These are phyloP conservation scores for Drosophila nigrodunni DNA, from an alignment of 1,140 invertebrate species.

Conservation along the genomic window DNA sequence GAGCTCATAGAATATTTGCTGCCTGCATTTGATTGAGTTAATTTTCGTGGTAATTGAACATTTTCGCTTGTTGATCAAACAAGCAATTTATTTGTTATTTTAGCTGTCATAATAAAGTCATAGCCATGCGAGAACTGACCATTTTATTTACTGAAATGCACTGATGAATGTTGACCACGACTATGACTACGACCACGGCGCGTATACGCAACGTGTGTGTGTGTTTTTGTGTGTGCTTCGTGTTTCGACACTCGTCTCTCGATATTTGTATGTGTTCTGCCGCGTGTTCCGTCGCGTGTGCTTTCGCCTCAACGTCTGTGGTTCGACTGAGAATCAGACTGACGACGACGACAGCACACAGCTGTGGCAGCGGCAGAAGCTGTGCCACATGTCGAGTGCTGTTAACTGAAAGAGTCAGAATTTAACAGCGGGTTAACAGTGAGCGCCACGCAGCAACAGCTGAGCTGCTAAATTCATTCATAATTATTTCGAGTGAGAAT, in stretches of 20 bases:
- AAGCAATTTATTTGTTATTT: slow-evolving; percentile 19
- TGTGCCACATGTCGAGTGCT: slow-evolving; percentile 32
- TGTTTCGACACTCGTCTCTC: background rate
- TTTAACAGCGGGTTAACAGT: slow-evolving; percentile 40
- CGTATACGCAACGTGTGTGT: slow-evolving; percentile 67
- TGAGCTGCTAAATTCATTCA: slow-evolving; percentile 65
- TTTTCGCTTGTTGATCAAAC: slow-evolving; percentile 5
- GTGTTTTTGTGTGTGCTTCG: slow-evolving; percentile 24
- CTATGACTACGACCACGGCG: slow-evolving; percentile 27
- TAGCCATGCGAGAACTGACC: slow-evolving; percentile 29
- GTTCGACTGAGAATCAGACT: slow-evolving; percentile 50
- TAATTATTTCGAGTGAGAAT: slow-evolving; percentile 76
- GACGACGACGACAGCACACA: slow-evolving; percentile 5
- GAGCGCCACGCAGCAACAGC: slow-evolving; percentile 53
- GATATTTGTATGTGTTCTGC: slow-evolving; percentile 46
- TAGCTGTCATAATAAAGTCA: slow-evolving; percentile 29
- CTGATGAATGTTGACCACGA: slow-evolving; percentile 13
- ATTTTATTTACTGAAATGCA: slow-evolving; percentile 38
- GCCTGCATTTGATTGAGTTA: slow-evolving; percentile 12
- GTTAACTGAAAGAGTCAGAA: slow-evolving; percentile 25
- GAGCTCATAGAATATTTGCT: background rate
- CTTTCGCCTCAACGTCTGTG: slow-evolving; percentile 67
- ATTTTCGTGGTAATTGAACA: slow-evolving; percentile 14
- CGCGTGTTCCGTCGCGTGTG: slow-evolving; percentile 56
- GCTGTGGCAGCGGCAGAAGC: slow-evolving; percentile 17